phyloP scores from a whole-genome alignment of 2,113 vertebrate genomes.

The Isurus oxyrinchus region DNA sequence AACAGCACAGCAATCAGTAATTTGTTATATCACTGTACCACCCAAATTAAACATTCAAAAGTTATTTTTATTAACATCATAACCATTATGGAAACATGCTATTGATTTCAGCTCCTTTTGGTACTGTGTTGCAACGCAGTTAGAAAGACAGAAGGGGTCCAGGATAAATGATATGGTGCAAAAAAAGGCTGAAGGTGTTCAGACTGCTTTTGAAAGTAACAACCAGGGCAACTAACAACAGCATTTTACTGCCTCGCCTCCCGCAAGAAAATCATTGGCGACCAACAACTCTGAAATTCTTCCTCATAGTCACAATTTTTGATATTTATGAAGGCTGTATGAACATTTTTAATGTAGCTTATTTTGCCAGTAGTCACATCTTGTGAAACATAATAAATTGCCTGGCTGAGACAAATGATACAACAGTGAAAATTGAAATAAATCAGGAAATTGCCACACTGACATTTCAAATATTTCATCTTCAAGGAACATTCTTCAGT shows the following conservation, averaged over 20 bases:
- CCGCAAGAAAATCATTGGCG: neutral
- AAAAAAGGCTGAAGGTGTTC: neutral
- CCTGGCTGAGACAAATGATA: neutral
- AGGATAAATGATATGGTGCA: neutral
- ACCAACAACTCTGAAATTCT: neutral
- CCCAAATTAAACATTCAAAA: neutral
- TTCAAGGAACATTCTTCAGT: slow-evolving; percentile 35
- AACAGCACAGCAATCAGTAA: neutral
- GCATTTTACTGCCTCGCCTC: neutral
- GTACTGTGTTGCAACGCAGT: neutral
- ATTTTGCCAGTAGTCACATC: slow-evolving; percentile 26
- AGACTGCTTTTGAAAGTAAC: neutral
- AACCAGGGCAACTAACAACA: neutral
- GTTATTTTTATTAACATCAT: neutral
- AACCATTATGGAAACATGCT: neutral
- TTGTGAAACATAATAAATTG: slow-evolving; percentile 21
- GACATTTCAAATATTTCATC: slow-evolving; percentile 34
- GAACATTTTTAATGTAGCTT: neutral
- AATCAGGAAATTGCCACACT: slow-evolving; percentile 32
- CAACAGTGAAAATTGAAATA: neutral
- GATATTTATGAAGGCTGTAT: neutral
- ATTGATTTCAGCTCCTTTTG: neutral
- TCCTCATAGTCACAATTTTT: neutral
- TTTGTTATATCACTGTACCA: neutral
- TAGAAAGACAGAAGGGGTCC: neutral